A percentile compares a stretch with the other conserved stretches of the same genome.
phyloP scores from a whole-genome alignment of 2,797 vertebrate genomes.

The Eremophila alpestris region DNA sequence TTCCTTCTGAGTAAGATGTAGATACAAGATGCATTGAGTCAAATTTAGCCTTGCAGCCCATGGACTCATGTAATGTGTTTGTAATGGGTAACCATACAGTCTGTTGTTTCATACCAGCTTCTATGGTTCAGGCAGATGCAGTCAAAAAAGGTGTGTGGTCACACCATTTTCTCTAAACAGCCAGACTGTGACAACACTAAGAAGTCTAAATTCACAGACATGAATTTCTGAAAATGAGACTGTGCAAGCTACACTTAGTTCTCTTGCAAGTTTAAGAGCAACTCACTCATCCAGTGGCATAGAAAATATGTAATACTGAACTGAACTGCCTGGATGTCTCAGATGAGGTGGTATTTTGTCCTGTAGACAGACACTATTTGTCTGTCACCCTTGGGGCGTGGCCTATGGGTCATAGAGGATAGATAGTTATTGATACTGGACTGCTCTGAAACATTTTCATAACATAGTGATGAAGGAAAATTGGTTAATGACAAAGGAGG shows the following conservation, averaged over 20 bases:
- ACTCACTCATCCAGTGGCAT: background rate
- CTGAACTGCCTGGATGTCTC: background rate
- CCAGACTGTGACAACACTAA: background rate
- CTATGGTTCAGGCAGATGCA: background rate
- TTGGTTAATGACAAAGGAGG: background rate
- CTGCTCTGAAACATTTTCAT: background rate
- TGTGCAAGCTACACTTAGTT: background rate
- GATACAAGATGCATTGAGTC: background rate
- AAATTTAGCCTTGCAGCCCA: background rate
- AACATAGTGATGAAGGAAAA: background rate
- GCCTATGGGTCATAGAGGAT: background rate
- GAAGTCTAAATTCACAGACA: background rate
- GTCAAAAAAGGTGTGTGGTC: background rate
- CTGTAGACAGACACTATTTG: background rate
- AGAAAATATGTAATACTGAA: background rate
- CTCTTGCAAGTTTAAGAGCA: background rate
- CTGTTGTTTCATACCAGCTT: background rate
- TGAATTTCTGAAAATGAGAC: background rate
- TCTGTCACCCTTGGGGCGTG: background rate
- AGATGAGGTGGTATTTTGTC: background rate
- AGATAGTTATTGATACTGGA: background rate
- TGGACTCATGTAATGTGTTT: background rate
- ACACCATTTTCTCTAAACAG: background rate
- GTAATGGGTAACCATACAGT: background rate
- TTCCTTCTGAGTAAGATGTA: background rate